A percentile compares a stretch with the other conserved stretches of the same genome.
Evolutionary conservation across 2,797 vertebrate genomes (phyloP).

Genomic region (Remorina albescens): DNA sequence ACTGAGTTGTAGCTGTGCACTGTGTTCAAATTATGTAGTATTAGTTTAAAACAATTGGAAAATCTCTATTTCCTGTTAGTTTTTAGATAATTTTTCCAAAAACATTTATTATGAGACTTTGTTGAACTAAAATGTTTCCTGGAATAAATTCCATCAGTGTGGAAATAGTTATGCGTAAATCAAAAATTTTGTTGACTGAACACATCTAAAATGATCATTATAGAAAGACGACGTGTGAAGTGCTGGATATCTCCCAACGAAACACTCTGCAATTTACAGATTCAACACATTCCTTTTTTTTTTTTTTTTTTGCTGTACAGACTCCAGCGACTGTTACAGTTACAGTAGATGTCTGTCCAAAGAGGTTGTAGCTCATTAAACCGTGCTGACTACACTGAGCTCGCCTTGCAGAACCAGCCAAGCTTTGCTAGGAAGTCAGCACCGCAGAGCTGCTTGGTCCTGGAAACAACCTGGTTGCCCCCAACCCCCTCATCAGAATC

Average conservation of each 20-base stretch:
- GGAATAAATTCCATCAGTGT: background rate
- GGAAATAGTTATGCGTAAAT: background rate
- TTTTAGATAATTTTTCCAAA: background rate
- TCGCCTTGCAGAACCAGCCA: conserved; percentile 56
- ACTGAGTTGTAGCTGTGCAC: background rate
- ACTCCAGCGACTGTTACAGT: conserved; percentile 22
- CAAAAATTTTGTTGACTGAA: background rate
- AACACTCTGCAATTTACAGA: conserved; percentile 25
- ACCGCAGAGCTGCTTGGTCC: conserved; percentile 52
- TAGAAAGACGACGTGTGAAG: background rate
- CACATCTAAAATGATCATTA: background rate
- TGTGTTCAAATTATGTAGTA: background rate
- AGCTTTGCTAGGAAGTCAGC: conserved; percentile 71
- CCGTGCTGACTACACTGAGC: conserved; percentile 64
- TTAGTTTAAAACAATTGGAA: background rate
- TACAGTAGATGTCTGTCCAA: conserved; percentile 66
- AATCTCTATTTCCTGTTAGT: background rate
- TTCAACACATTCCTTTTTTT: conserved; percentile 38
- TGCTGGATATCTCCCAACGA: conserved; percentile 12
- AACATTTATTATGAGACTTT: background rate
- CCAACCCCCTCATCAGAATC: conserved; percentile 54
- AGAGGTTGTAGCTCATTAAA: conserved; percentile 64
- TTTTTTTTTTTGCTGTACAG: conserved; percentile 40
- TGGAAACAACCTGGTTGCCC: conserved; percentile 59
- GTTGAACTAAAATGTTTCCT: background rate